These are phyloP conservation scores for Lethocerus indicus DNA, from an alignment of 1,140 invertebrate species.

Conservation along the genomic window DNA sequence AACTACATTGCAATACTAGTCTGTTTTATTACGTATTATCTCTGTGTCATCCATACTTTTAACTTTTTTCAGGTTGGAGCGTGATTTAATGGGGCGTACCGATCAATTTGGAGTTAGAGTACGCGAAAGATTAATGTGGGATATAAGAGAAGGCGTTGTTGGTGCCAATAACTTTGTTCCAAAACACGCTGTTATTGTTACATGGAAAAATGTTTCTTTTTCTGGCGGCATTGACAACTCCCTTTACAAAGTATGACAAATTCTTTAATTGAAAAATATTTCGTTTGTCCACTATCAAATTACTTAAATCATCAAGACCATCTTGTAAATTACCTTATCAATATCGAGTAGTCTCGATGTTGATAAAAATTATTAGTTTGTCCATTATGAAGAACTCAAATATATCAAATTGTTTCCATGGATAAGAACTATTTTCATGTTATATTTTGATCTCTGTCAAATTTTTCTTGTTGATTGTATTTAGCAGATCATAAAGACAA, in stretches of 20 bases:
- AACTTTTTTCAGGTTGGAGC: slow-evolving; percentile 31
- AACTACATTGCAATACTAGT: too few species aligned
- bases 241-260: slow-evolving; percentile 43
- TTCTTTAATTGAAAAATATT: neutral
- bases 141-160: slow-evolving; percentile 78
- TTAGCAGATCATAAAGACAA: too few species aligned
- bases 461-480: too few species aligned
- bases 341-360: too few species aligned
- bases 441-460: too few species aligned
- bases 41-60: neutral
- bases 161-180: slow-evolving; percentile 78
- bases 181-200: slow-evolving; percentile 79
- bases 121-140: slow-evolving; percentile 69
- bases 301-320: too few species aligned
- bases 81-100: slow-evolving; percentile 50
- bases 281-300: too few species aligned
- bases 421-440: too few species aligned
- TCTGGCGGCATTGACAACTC: slow-evolving; percentile 70
- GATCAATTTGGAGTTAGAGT: slow-evolving; percentile 76
- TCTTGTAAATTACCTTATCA: too few species aligned
- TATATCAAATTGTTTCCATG: too few species aligned
- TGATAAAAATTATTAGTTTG: too few species aligned
- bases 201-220: slow-evolving; percentile 92
- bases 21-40: neutral
- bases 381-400: too few species aligned